Evolutionary conservation across 2,888 invertebrate genomes (phyloP).

Genomic region (Andrena praecox): DNA sequence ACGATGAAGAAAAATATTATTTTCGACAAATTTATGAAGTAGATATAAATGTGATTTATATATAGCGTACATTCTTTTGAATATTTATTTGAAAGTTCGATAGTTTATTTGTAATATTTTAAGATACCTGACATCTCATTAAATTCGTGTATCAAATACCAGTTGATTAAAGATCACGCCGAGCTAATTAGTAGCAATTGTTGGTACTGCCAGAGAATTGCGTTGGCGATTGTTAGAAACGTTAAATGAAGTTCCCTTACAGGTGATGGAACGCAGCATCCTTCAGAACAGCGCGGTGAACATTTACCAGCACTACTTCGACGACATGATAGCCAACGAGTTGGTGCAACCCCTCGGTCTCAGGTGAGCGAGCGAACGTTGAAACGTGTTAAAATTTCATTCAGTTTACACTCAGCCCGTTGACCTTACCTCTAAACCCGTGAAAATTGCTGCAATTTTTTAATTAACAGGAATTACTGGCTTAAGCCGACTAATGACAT

Average conservation of each 20-base stretch:
- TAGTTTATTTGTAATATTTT: no score
- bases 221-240: background rate
- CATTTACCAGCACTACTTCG: conserved; percentile 96
- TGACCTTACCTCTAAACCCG: background rate
- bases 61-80: no score
- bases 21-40: no score
- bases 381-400: conserved; percentile 7
- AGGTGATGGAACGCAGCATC: conserved; percentile 95
- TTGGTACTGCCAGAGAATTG: background rate
- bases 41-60: no score
- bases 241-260: conserved; percentile 35
- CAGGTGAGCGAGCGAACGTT: conserved; percentile 68
- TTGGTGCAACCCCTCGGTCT: conserved; percentile 87
- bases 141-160: no score
- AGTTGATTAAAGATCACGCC: background rate
- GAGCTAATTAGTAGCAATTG: background rate
- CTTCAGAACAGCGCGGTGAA: conserved; percentile 97
- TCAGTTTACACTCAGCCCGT: background rate
- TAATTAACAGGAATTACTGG: background rate
- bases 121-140: no score
- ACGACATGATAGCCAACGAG: conserved; percentile 90
- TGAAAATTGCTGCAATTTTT: background rate
- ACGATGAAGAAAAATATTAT: no score
- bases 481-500: background rate
- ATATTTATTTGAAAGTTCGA: no score